These are phyloP conservation scores for Bos taurus DNA, from an alignment of 2,113 vertebrate genomes.

Conservation along the genomic window DNA sequence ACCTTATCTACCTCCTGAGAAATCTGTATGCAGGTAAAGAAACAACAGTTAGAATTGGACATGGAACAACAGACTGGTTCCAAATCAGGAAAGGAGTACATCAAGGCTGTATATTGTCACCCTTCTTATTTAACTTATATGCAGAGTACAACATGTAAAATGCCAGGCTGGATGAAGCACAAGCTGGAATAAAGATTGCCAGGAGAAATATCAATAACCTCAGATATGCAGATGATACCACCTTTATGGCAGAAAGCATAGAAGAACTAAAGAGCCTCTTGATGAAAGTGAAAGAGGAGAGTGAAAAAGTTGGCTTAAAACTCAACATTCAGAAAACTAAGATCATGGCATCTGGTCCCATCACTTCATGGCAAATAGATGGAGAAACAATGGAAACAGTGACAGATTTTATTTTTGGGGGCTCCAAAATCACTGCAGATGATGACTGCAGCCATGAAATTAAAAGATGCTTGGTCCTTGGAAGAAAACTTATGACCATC, in stretches of 20 bases:
- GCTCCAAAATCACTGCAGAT: not conserved
- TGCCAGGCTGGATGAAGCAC: rapidly evolving
- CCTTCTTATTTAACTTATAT: not conserved
- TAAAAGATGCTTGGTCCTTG: not conserved
- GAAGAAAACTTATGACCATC: not conserved
- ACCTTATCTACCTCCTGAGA: not conserved
- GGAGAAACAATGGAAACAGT: not conserved
- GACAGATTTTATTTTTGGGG: not conserved
- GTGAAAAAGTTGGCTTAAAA: not conserved
- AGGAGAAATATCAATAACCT: not conserved
- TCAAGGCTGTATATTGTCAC: not conserved
- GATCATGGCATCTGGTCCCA: not conserved
- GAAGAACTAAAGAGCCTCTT: not conserved
- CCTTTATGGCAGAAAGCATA: not conserved
- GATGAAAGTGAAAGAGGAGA: not conserved
- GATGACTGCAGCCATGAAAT: not conserved
- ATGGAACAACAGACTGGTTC: not conserved
- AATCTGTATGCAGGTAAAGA: not conserved
- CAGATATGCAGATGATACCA: not conserved
- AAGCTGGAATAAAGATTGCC: not conserved
- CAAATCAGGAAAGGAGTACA: not conserved
- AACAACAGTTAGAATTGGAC: not conserved
- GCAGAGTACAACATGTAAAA: not conserved
- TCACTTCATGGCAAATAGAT: not conserved
- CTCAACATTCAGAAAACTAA: not conserved